Conservation (phyloP, 30 jellyfish, hydroid and myxozoan species). For the Aurelia sp. region DNA sequence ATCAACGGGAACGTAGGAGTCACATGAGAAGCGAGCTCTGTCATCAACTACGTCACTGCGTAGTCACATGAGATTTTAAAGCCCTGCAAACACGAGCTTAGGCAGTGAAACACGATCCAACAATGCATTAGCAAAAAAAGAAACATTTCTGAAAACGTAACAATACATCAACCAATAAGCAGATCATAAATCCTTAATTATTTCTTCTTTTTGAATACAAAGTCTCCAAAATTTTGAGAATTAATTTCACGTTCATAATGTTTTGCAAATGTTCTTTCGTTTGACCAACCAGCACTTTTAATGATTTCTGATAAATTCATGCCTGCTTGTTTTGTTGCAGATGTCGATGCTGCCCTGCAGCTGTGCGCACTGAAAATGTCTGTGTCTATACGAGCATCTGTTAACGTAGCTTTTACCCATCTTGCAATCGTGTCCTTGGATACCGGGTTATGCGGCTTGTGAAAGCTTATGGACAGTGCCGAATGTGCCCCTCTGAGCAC, state of each 20-base stretch:
- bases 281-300: conserved; percentile 27
- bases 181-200: too few relatives aligned
- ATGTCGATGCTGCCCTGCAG: conserved; percentile 32
- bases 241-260: not conserved
- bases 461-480: conserved; percentile 17
- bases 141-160: too few relatives aligned
- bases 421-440: conserved; percentile 17
- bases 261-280: not conserved
- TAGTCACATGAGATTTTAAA: conserved; percentile 28
- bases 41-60: conserved; percentile 11
- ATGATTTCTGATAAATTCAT: conserved; percentile 1
- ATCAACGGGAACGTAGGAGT: conserved; percentile 59
- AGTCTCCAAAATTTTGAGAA: not conserved
- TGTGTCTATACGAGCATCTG: not conserved
- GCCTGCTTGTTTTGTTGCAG: conserved; percentile 12
- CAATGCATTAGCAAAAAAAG: too few relatives aligned
- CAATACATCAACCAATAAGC: too few relatives aligned
- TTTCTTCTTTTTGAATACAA: not conserved
- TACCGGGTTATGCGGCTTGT: conserved; percentile 44
- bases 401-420: conserved; percentile 5
- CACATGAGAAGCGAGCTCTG: conserved; percentile 65
- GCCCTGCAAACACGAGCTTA: conserved; percentile 11
- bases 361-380: not conserved
- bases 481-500: not conserved
- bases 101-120: not conserved